phyloP scores from a whole-genome alignment of 2,888 invertebrate species.

The Punctoribates punctum region DNA sequence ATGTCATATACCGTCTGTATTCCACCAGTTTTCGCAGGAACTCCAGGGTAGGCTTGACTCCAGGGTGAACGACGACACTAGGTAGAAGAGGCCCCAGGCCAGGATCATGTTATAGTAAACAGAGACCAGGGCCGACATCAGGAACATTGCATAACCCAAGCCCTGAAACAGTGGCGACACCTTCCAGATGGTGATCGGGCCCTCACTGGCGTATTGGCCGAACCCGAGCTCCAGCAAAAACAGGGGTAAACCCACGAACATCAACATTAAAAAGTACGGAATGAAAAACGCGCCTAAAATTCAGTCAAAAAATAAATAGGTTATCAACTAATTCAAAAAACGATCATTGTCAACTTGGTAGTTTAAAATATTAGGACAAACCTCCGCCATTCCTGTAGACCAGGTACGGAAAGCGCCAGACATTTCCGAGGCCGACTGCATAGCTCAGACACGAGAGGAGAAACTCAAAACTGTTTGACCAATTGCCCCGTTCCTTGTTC shows the following conservation, averaged over 20 bases:
- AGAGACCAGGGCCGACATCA: constrained; percentile 57
- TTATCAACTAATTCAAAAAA: neutral
- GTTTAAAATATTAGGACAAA: constrained; percentile 47
- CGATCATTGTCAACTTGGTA: neutral
- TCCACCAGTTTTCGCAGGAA: constrained; percentile 56
- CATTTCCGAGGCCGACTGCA: constrained; percentile 60
- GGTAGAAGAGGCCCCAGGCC: constrained; percentile 59
- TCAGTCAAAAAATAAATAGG: constrained; percentile 25
- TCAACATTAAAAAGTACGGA: constrained; percentile 56
- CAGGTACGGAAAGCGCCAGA: constrained; percentile 51
- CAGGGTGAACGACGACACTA: constrained; percentile 55
- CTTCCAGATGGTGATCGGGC: constrained; percentile 57
- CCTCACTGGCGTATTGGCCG: constrained; percentile 57
- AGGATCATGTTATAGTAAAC: constrained; percentile 60
- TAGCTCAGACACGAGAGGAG: constrained; percentile 62
- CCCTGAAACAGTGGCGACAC: constrained; percentile 58
- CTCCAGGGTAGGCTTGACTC: constrained; percentile 54
- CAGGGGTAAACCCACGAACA: constrained; percentile 56
- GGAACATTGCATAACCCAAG: constrained; percentile 59
- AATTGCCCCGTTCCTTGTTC: constrained; percentile 56
- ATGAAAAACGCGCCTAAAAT: constrained; percentile 56
- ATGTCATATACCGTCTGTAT: constrained; percentile 52
- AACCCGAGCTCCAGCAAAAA: constrained; percentile 57
- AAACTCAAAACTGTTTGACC: constrained; percentile 59
- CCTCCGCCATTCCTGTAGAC: constrained; percentile 57